Evolutionary conservation across 2,888 invertebrate genomes (phyloP), one percentile per base, ranked within the genome.

Genomic region (Hipparchia semele): DNA sequence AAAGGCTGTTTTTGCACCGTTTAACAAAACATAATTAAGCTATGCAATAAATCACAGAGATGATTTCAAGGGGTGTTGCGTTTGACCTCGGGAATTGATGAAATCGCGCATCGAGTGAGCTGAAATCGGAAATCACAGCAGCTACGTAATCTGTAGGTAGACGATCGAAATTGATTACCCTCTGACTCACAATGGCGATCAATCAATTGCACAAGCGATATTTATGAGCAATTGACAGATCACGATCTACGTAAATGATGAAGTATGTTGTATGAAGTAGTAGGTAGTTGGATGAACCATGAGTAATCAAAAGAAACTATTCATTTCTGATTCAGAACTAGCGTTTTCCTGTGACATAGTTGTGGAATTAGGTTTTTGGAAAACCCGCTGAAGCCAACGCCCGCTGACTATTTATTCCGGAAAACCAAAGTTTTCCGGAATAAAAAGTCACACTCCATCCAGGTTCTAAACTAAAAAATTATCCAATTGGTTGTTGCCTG

Each of bases 121-220:
- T 56, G 67, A 58, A 67, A 67, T 67, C 23, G 67, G 10, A 56
- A 23, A 67, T 67, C 54, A 6, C 45, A 56, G 46, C 33, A 13
- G 49, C 56, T 67, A 46, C 51, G 69, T 62, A 73, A 62, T 70
- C 70, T 62, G 65, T 10, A 39, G 39, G 39, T 39, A 39, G 39
- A 60, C 61, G 60, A 53, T 61, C 53, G 60, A 69, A 69, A 69
- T 53, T 61, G 39, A 69, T 69, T 61, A 61, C 69, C 53, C 60
- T 53, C 46, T 68, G 69, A 61, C 39, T 61, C 60, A 69, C 60
- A 51, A n/a, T 69, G n/a, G 69, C 53, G 9, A 69, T 69, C 69
- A 69, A 69, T 69, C 69, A 69, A 51, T 59, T 53, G 69, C 60
- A 53, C 69, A 69, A 69, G 69, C 39, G 61, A 39, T 69, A 58